Conservation (phyloP, 1,140 invertebrate genomes). For the Copidosoma floridanum region DNA sequence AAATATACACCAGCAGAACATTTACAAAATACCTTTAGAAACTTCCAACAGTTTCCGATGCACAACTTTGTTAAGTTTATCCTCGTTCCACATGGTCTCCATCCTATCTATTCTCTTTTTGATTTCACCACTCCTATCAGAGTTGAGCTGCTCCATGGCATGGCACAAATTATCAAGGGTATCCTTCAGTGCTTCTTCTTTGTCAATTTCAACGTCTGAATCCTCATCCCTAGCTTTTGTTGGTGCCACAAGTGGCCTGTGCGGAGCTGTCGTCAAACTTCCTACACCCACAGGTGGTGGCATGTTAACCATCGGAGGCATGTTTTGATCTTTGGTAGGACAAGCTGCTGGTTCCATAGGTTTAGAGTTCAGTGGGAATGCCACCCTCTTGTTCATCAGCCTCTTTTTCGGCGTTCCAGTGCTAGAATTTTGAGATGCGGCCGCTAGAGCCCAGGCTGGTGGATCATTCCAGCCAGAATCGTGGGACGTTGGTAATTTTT, state of each 20-base stretch:
- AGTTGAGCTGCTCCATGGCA: constrained; percentile 35
- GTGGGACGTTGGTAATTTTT: constrained; percentile 40
- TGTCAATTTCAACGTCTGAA: constrained; percentile 28
- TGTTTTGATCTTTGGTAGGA: not conserved
- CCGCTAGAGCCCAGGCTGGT: constrained; percentile 49
- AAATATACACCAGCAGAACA: constrained; percentile 9
- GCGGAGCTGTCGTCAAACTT: constrained; percentile 36
- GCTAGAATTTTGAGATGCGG: constrained; percentile 24
- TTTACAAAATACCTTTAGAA: constrained; percentile 44
- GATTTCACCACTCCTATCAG: constrained; percentile 43
- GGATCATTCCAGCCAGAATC: constrained; percentile 59
- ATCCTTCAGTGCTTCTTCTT: constrained; percentile 37
- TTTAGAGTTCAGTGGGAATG: constrained; percentile 49
- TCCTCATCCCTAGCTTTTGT: not conserved
- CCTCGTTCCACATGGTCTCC: constrained; percentile 50
- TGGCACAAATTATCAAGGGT: constrained; percentile 39
- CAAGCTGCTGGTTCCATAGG: not conserved
- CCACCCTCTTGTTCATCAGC: constrained; percentile 53
- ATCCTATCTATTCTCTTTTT: constrained; percentile 47
- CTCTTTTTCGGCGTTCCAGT: constrained; percentile 40
- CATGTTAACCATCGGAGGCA: constrained; percentile 23
- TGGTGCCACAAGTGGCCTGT: constrained; percentile 34
- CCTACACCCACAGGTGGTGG: constrained; percentile 33
- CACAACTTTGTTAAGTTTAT: constrained; percentile 46
- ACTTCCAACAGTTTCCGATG: constrained; percentile 45